Conservation (phyloP, 2,797 vertebrate species). For the Malurus leucopterus region DNA sequence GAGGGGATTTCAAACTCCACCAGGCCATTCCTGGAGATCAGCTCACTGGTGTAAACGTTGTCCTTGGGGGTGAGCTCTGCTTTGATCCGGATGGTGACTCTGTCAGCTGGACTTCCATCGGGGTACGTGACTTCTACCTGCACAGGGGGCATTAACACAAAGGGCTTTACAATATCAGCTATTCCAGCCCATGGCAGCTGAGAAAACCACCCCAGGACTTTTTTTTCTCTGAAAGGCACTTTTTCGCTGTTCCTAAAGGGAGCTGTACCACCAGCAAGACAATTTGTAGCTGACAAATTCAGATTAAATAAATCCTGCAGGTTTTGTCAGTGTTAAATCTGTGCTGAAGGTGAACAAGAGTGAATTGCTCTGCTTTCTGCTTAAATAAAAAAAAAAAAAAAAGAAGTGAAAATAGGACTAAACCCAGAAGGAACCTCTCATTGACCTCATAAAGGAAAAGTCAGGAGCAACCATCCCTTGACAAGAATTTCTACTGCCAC, state of each 20-base stretch:
- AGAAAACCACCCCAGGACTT: background rate
- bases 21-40: slow-evolving; percentile 80
- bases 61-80: slow-evolving; percentile 89
- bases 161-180: background rate
- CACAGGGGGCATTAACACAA: background rate
- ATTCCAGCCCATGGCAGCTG: background rate
- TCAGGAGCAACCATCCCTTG: slow-evolving; percentile 2
- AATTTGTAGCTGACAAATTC: background rate
- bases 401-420: background rate
- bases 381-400: background rate
- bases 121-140: slow-evolving; percentile 91
- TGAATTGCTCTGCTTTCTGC: background rate
- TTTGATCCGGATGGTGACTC: slow-evolving; percentile 85
- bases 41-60: slow-evolving; percentile 86
- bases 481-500: background rate
- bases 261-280: background rate
- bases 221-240: background rate
- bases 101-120: slow-evolving; percentile 87
- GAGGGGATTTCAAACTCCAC: slow-evolving; percentile 91
- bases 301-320: background rate
- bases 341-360: background rate
- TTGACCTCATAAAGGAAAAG: slow-evolving; percentile 11
- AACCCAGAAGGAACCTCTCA: slow-evolving; percentile 15
- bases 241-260: background rate
- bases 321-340: background rate